These are phyloP conservation scores for Ursus arctos DNA, from an alignment of 2,113 vertebrate genomes.

Conservation along the genomic window DNA sequence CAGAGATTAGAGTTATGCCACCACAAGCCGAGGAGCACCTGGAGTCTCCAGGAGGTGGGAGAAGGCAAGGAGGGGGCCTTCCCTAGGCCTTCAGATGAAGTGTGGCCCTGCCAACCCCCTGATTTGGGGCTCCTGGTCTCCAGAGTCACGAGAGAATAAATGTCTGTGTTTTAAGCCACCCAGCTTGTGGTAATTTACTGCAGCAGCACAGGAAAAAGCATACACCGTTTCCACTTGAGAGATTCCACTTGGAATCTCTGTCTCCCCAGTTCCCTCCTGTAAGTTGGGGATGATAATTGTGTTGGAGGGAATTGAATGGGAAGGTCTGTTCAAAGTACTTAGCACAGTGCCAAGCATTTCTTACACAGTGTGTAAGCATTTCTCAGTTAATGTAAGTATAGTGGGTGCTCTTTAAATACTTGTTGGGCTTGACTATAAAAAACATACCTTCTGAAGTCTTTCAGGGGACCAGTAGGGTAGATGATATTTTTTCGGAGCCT, in stretches of 20 bases:
- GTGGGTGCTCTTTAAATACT: not conserved
- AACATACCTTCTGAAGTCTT: not conserved
- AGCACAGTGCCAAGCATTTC: not conserved
- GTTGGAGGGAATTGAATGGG: not conserved
- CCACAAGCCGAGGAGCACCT: not conserved
- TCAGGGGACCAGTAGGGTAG: not conserved
- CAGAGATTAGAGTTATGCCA: not conserved
- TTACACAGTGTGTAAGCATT: not conserved
- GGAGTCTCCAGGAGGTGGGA: not conserved
- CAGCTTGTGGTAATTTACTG: not conserved
- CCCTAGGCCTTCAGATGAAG: not conserved
- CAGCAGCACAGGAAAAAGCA: not conserved
- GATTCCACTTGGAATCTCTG: not conserved
- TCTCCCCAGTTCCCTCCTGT: not conserved
- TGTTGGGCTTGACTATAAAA: not conserved
- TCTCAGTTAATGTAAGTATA: not conserved
- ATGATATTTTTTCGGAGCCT: not conserved
- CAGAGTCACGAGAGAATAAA: not conserved
- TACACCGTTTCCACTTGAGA: not conserved
- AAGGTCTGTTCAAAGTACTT: not conserved
- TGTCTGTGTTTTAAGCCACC: not conserved
- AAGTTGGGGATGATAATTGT: too few species aligned
- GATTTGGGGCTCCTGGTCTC: not conserved
- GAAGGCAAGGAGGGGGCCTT: not conserved
- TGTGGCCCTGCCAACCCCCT: not conserved